These are phyloP conservation scores for Epirrhoe alternata DNA, from an alignment of 2,888 invertebrate genomes.

Conservation along the genomic window DNA sequence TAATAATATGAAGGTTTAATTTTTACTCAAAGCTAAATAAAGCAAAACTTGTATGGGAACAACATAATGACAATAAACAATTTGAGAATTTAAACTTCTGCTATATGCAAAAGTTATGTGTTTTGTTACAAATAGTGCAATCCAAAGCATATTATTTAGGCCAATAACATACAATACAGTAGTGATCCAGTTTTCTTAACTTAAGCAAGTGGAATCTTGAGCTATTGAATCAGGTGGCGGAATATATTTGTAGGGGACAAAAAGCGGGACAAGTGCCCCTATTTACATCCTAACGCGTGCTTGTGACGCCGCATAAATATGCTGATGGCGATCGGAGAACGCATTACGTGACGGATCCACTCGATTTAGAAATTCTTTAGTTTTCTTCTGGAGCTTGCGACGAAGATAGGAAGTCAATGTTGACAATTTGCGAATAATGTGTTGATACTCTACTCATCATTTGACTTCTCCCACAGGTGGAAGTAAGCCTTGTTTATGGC, in stretches of 20 bases:
- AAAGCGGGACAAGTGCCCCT: slow-evolving; percentile 72
- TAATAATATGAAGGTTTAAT: neutral
- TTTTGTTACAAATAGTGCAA: too few species aligned
- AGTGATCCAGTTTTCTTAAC: neutral
- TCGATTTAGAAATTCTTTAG: neutral
- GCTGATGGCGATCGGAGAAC: slow-evolving; percentile 60
- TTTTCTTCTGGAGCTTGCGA: neutral
- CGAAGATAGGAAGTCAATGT: neutral
- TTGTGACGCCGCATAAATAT: slow-evolving; percentile 57
- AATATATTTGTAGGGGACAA: slow-evolving; percentile 78
- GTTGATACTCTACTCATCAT: too few species aligned
- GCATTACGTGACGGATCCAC: slow-evolving; percentile 42
- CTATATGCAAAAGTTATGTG: too few species aligned
- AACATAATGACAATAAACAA: too few species aligned
- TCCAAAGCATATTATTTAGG: too few species aligned
- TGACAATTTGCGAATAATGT: too few species aligned
- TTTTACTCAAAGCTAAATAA: too few species aligned
- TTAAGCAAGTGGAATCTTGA: neutral
- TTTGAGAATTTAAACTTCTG: too few species aligned
- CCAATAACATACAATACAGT: too few species aligned
- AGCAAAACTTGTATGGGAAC: too few species aligned
- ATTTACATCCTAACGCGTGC: slow-evolving; percentile 72
- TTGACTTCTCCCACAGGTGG: too few species aligned
- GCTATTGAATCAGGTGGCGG: slow-evolving; percentile 44
- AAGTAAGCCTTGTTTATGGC: too few species aligned